Evolutionary conservation across 2,888 invertebrate genomes (phyloP).

Genomic region (Eubasilissa splendida): DNA sequence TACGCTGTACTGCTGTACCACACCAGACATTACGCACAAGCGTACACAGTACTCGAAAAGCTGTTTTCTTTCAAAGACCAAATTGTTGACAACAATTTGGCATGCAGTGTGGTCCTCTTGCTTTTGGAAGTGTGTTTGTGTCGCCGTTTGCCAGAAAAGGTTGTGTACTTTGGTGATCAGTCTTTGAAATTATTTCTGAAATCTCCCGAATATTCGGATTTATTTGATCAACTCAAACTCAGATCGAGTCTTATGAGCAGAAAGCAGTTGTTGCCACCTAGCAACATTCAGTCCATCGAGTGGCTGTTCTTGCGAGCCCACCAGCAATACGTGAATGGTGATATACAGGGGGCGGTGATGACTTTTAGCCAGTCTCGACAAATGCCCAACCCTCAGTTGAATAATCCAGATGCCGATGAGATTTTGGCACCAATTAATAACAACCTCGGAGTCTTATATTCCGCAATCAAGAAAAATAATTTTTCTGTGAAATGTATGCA

Average conservation of each 20-base stretch:
- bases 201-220: slow-evolving; percentile 60
- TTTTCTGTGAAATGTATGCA: slow-evolving; percentile 86
- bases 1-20: slow-evolving; percentile 86
- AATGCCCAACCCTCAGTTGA: slow-evolving; percentile 63
- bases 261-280: slow-evolving; percentile 60
- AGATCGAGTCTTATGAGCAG: slow-evolving; percentile 67
- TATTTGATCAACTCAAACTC: slow-evolving; percentile 67
- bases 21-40: slow-evolving; percentile 81
- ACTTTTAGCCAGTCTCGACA: slow-evolving; percentile 67
- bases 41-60: slow-evolving; percentile 69
- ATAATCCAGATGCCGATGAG: slow-evolving; percentile 68
- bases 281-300: slow-evolving; percentile 68
- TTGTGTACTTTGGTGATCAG: slow-evolving; percentile 66
- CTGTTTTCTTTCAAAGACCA: slow-evolving; percentile 66
- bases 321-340: slow-evolving; percentile 68
- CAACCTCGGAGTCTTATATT: slow-evolving; percentile 86
- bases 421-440: slow-evolving; percentile 79
- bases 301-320: slow-evolving; percentile 70
- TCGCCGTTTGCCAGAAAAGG: slow-evolving; percentile 68
- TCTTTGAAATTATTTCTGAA: slow-evolving; percentile 60
- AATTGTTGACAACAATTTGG: slow-evolving; percentile 61
- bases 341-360: slow-evolving; percentile 66
- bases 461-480: slow-evolving; percentile 86
- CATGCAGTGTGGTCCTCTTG: slow-evolving; percentile 66
- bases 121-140: slow-evolving; percentile 69